These are phyloP conservation scores for Drosophila melanica DNA, from an alignment of 1,140 invertebrate species.

Conservation along the genomic window DNA sequence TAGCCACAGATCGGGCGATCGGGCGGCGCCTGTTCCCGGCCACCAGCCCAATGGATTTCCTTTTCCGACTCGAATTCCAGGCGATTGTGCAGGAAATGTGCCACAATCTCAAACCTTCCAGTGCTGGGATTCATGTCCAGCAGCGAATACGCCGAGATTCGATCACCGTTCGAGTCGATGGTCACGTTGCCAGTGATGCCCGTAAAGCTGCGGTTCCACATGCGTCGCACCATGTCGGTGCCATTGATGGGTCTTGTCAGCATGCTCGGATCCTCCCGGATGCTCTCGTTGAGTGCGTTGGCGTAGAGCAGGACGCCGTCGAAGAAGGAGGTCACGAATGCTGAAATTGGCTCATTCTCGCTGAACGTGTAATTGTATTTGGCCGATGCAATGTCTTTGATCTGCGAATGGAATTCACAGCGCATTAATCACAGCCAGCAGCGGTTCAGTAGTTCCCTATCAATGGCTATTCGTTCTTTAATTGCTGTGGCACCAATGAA, in stretches of 20 bases:
- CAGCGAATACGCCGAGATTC: constrained; percentile 95
- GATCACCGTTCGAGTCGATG: constrained; percentile 95
- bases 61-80: constrained; percentile 89
- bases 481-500: constrained; percentile 64
- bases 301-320: constrained; percentile 97
- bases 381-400: constrained; percentile 90
- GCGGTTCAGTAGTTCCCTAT: constrained; percentile 1
- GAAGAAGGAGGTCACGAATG: constrained; percentile 97
- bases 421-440: constrained; percentile 43
- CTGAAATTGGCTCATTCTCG: constrained; percentile 89
- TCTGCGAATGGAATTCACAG: constrained; percentile 84
- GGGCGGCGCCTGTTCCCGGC: constrained; percentile 88
- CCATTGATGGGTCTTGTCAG: constrained; percentile 85
- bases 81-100: constrained; percentile 78
- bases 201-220: constrained; percentile 94
- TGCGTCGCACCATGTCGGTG: constrained; percentile 89
- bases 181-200: constrained; percentile 96
- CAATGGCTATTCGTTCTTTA: constrained; percentile 26
- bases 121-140: constrained; percentile 94
- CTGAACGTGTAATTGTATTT: constrained; percentile 93
- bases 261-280: constrained; percentile 87
- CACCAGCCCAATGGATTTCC: constrained; percentile 95
- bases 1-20: constrained; percentile 96
- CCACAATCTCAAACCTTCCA: constrained; percentile 90
- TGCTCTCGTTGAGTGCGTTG: constrained; percentile 93